These are phyloP conservation scores for Palythoa heliodiscus DNA, from an alignment of 92 coral and sea anemone species.

Conservation along the genomic window DNA sequence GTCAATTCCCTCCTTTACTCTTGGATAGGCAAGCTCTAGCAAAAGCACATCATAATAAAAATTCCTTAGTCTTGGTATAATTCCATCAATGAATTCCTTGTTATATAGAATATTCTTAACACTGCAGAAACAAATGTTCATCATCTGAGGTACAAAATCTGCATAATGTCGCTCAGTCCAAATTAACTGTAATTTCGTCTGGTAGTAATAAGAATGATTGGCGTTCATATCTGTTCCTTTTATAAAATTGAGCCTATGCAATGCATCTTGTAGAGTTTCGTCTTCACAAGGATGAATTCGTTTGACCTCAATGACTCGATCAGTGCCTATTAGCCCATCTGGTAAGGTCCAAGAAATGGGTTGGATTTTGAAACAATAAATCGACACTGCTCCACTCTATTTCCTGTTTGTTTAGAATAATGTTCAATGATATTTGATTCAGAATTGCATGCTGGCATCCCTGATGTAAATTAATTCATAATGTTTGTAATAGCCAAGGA, in stretches of 20 bases:
- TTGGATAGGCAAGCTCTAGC: slow-evolving; percentile 43
- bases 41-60: slow-evolving; percentile 52
- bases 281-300: slow-evolving; percentile 46
- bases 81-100: slow-evolving; percentile 44
- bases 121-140: slow-evolving; percentile 34
- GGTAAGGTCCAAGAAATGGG: slow-evolving; percentile 66
- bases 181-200: slow-evolving; percentile 60
- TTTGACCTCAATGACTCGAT: slow-evolving; percentile 59
- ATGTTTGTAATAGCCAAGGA: slow-evolving; percentile 51
- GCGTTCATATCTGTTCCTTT: slow-evolving; percentile 45
- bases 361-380: slow-evolving; percentile 64
- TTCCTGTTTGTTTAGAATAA: slow-evolving; percentile 50
- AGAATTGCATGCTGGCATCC: slow-evolving; percentile 54
- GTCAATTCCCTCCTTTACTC: neutral
- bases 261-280: slow-evolving; percentile 58
- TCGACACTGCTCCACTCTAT: slow-evolving; percentile 56
- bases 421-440: slow-evolving; percentile 52
- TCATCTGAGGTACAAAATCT: slow-evolving; percentile 67
- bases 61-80: slow-evolving; percentile 49
- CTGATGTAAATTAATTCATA: slow-evolving; percentile 51
- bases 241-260: slow-evolving; percentile 48
- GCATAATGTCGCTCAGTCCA: slow-evolving; percentile 63
- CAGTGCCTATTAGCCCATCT: slow-evolving; percentile 57
- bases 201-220: slow-evolving; percentile 61
- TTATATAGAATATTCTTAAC: slow-evolving; percentile 41